A percentile compares a stretch with the other conserved stretches of the same genome.
Conservation (phyloP, 1,140 invertebrate genomes). For the Ganaspis sp. region DNA sequence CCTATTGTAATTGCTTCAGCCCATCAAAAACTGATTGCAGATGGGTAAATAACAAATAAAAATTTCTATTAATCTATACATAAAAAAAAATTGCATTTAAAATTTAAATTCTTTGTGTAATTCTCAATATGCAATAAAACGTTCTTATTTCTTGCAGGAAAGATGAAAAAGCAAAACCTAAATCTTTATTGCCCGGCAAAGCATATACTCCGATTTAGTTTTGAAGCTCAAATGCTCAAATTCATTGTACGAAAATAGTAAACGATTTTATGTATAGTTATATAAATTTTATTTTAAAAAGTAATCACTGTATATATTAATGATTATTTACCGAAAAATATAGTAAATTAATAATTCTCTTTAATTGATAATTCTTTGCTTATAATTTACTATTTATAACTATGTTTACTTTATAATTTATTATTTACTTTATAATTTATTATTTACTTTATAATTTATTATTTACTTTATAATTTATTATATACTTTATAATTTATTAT, state of each 20-base stretch:
- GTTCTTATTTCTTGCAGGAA: conserved; percentile 39
- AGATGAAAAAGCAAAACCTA: background rate
- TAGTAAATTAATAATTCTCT: too few species aligned
- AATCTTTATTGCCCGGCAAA: background rate
- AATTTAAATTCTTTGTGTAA: too few species aligned
- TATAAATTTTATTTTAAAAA: background rate
- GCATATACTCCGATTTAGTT: background rate
- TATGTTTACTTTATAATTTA: too few species aligned
- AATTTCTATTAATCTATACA: too few species aligned
- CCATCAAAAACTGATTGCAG: conserved; percentile 36
- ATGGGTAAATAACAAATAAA: conserved; percentile 42
- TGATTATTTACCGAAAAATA: background rate
- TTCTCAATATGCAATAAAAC: background rate
- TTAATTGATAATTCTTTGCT: too few species aligned
- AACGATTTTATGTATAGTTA: background rate
- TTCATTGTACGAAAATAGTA: background rate
- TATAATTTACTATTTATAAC: too few species aligned
- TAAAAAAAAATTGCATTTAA: too few species aligned
- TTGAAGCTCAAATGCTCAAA: background rate
- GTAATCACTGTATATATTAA: background rate
- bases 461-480: too few species aligned
- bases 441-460: too few species aligned
- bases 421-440: too few species aligned
- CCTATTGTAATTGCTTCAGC: conserved; percentile 78
- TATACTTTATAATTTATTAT: too few species aligned